phyloP scores from a whole-genome alignment of 2,888 invertebrate species.

The Prosopocoilus inquinatus region DNA sequence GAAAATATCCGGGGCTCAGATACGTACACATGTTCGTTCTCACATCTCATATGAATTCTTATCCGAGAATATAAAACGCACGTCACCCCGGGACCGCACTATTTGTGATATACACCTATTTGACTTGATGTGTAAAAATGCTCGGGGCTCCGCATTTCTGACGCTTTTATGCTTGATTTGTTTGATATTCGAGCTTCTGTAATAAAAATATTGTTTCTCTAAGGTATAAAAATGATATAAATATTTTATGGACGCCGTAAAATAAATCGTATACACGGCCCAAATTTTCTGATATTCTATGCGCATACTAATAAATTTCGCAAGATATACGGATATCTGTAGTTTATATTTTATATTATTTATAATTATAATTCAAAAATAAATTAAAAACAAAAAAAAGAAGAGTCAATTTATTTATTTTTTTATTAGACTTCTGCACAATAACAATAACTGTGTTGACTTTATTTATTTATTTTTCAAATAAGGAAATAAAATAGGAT shows the following conservation, averaged over 20 bases:
- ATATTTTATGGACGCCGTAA: conserved; percentile 18
- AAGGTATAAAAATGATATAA: conserved; percentile 19
- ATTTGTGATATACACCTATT: conserved; percentile 39
- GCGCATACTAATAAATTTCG: neutral
- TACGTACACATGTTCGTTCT: conserved; percentile 36
- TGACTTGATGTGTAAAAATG: conserved; percentile 33
- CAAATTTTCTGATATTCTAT: neutral
- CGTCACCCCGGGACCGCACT: conserved; percentile 39
- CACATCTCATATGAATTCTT: conserved; percentile 44
- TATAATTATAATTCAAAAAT: too few relatives aligned
- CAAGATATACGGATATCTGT: neutral
- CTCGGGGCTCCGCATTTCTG: conserved; percentile 27
- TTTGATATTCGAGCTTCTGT: conserved; percentile 27
- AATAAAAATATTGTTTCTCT: conserved; percentile 20
- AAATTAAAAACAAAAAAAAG: too few relatives aligned
- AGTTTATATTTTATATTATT: too few relatives aligned
- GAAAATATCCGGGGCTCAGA: conserved; percentile 3
- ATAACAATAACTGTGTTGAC: too few relatives aligned
- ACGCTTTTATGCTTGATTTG: conserved; percentile 33
- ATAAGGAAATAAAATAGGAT: too few relatives aligned
- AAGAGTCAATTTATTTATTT: too few relatives aligned
- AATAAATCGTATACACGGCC: conserved; percentile 8
- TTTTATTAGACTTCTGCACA: too few relatives aligned
- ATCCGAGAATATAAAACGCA: conserved; percentile 42
- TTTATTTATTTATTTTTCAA: too few relatives aligned